A percentile compares a stretch with the other conserved stretches of the same genome.
Conservation (phyloP, 2,113 vertebrate genomes). For the Brachyistius frenatus region DNA sequence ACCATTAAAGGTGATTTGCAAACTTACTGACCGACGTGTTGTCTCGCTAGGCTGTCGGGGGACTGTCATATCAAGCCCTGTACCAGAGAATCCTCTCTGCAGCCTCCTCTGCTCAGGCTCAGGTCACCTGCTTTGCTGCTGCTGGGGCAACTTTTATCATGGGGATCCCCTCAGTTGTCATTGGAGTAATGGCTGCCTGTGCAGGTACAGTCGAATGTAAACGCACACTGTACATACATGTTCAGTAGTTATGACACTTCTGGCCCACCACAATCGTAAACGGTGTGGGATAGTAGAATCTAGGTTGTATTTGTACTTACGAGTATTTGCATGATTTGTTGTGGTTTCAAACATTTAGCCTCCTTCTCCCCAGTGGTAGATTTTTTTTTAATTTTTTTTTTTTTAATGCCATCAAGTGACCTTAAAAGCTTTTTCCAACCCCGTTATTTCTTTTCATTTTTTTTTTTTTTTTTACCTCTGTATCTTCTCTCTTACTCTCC, state of each 20-base stretch:
- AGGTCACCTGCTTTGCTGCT: conserved; percentile 80
- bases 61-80: conserved; percentile 84
- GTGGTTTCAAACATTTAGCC: too few relatives aligned
- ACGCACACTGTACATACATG: background rate
- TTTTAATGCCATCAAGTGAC: conserved; percentile 25
- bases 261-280: background rate
- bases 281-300: too few relatives aligned
- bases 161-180: conserved; percentile 83
- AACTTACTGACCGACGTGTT: conserved; percentile 3
- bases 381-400: background rate
- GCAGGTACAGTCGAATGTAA: conserved; percentile 76
- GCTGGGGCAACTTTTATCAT: conserved; percentile 72
- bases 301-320: too few relatives aligned
- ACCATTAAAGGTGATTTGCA: background rate
- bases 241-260: background rate
- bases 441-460: conserved; percentile 24
- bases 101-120: conserved; percentile 75
- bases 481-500: conserved; percentile 14
- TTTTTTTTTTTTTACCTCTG: conserved; percentile 25
- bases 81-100: conserved; percentile 86
- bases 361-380: too few relatives aligned
- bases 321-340: background rate
- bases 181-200: conserved; percentile 83
- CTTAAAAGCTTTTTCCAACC: conserved; percentile 25
- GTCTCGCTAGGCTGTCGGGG: conserved; percentile 76